Evolutionary conservation across 2,797 vertebrate genomes (phyloP).

Genomic region (Leptoclinus maculatus): DNA sequence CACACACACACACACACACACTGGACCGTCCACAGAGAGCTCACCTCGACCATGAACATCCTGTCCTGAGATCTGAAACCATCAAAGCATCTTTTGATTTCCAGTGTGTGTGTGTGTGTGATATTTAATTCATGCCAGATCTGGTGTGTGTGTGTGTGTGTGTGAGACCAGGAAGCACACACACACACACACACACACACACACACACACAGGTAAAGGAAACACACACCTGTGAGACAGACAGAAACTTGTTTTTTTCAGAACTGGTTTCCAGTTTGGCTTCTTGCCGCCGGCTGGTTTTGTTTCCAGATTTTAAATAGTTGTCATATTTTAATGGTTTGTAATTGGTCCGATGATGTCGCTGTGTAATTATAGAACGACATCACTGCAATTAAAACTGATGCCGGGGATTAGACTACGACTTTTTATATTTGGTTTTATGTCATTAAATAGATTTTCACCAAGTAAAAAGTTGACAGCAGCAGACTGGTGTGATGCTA

Average conservation of each 20-base stretch:
- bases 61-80: constrained; percentile 59
- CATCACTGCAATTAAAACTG: constrained; percentile 33
- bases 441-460: background rate
- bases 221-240: background rate
- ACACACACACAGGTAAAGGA: background rate
- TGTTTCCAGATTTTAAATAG: background rate
- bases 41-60: constrained; percentile 45
- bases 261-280: constrained; percentile 48
- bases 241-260: background rate
- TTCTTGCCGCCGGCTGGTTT: background rate
- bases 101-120: background rate
- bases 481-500: background rate
- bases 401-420: constrained; percentile 20
- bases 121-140: too few species aligned
- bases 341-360: constrained; percentile 39
- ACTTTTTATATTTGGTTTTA: constrained; percentile 12
- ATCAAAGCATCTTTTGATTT: constrained; percentile 70
- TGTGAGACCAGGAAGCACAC: constrained; percentile 1
- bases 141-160: background rate
- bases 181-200: background rate
- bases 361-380: constrained; percentile 10
- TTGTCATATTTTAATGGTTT: constrained; percentile 15
- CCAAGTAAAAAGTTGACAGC: background rate
- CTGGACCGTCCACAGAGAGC: constrained; percentile 20
- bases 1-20: constrained; percentile 45